phyloP scores from a whole-genome alignment of 2,113 vertebrate species.

The Tor tambroides region DNA sequence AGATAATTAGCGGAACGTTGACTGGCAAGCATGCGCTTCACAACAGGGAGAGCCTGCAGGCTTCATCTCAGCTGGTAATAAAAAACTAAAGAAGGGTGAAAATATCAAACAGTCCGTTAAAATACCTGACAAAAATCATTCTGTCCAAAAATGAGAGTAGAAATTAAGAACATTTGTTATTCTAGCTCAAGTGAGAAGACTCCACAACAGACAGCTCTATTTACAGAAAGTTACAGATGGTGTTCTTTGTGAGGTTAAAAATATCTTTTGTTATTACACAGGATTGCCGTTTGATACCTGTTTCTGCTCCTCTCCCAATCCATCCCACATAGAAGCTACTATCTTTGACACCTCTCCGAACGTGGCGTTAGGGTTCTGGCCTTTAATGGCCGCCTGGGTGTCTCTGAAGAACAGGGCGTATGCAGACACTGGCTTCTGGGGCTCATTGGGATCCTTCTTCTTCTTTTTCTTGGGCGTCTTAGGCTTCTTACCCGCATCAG shows the following conservation, averaged over 20 bases:
- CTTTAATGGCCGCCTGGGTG: conserved; percentile 98
- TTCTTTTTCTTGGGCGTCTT: conserved; percentile 99
- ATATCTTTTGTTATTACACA: neutral
- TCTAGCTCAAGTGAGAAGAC: neutral
- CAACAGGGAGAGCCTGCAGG: conserved; percentile 32
- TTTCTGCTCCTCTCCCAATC: conserved; percentile 97
- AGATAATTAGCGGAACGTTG: conserved; percentile 42
- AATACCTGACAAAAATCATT: conserved; percentile 10
- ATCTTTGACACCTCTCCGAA: conserved; percentile 99
- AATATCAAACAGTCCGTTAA: conserved; percentile 29
- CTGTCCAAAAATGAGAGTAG: neutral
- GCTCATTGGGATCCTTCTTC: conserved; percentile 99
- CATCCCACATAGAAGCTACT: conserved; percentile 99
- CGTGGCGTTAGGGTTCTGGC: conserved; percentile 97
- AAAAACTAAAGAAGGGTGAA: conserved; percentile 21
- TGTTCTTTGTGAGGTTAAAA: neutral
- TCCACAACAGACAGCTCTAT: neutral
- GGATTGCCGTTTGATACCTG: conserved; percentile 80
- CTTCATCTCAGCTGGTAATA: conserved; percentile 13
- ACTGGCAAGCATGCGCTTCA: conserved; percentile 32
- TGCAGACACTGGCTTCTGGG: conserved; percentile 96
- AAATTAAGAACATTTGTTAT: conserved; percentile 12
- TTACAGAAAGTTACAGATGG: neutral
- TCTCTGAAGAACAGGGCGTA: conserved; percentile 99
- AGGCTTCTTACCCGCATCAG: conserved; percentile 94